Conservation (phyloP, 2,113 vertebrate genomes). For the Mastomys natalensis region DNA sequence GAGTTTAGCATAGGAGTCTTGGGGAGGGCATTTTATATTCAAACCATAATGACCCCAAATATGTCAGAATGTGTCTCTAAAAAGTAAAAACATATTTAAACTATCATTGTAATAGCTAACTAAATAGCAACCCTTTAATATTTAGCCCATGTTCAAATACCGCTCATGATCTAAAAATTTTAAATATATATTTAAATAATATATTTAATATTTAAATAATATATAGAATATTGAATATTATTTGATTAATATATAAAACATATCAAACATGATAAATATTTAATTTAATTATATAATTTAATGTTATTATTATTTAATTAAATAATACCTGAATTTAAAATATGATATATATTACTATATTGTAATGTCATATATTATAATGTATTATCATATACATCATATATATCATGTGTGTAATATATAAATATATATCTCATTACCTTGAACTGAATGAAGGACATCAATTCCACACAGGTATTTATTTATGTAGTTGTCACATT, state of each 20-base stretch:
- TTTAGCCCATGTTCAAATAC: background rate
- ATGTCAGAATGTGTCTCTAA: background rate
- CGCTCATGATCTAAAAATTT: background rate
- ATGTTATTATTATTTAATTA: too few species aligned
- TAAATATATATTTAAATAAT: background rate
- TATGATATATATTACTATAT: background rate
- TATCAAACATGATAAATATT: too few species aligned
- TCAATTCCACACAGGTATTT: conserved; percentile 7
- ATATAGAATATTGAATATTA: too few species aligned
- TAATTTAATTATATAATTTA: too few species aligned
- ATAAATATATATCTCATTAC: background rate
- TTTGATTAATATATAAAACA: too few species aligned
- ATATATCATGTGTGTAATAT: background rate
- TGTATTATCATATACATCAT: background rate
- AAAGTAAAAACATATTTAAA: background rate
- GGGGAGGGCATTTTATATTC: background rate
- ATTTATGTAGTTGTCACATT: background rate
- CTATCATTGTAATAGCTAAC: background rate
- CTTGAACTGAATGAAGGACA: background rate
- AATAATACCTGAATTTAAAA: too few species aligned
- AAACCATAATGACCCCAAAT: background rate
- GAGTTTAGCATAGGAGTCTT: background rate
- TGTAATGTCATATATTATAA: background rate
- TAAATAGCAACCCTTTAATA: background rate
- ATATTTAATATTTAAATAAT: too few species aligned